Base-by-base conservation (phyloP, 2,113 vertebrate species). In the Abramis brama region DNA sequence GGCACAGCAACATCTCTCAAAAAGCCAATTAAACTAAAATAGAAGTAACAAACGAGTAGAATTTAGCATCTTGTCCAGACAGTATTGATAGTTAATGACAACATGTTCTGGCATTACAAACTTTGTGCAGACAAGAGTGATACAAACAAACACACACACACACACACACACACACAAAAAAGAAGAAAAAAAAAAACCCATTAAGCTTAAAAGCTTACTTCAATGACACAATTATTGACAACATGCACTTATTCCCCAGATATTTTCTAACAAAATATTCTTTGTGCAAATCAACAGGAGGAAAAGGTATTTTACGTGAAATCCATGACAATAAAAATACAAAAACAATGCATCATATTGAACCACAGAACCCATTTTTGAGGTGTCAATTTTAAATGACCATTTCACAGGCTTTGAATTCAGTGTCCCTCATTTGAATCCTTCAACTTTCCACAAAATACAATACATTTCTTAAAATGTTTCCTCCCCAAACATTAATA, bases 231-330 rank as follows among this genome's bases (percentile, higher is more conserved):
- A 11, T 25, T 47, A 47, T 45, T 66, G 55, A 52, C 59, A 19
- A 60, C 17, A 75, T 36, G 70, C 60, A 64, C 27, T 60, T 84
- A 79, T 68, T 77, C 17, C 33, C 62, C n/a, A 50, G 23, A 82
- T 15, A 59, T 52, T 64, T 86, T 78, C 62, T 85, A 80, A 85
- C 60, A 83, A 89, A 87, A 91, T 68, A 59, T 60, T 89, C 12
- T 59, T 73, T 88, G 83, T 87, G 82, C 74, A 88, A 86, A 89
- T 78, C 33, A 82, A 85, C 76, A 90, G 15, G 80, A 84, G 75
- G 78, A 33, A 52, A 85, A 45, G 5, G 17, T 62, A 25, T 64
- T 80, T 45, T 80, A 64, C 79, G 68, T 50, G 15, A 79, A 66
- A 78, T 59, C 87, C 19, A 23, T 83, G 39, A 87, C 76, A 27